Conservation (phyloP, 2,888 invertebrate genomes). For the Dermolepida albohirtum region DNA sequence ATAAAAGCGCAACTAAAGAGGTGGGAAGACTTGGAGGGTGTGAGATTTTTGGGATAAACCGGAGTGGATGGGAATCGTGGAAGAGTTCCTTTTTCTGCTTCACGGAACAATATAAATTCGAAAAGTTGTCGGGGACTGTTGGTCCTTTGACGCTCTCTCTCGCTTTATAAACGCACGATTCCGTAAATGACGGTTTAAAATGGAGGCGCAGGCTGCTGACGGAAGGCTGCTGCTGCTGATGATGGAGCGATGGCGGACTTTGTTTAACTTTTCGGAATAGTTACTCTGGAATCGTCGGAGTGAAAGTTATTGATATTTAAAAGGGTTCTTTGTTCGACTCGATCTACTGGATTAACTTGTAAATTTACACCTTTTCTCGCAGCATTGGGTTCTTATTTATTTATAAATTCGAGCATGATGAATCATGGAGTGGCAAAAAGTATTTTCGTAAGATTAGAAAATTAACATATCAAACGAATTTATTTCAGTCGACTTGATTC, state of each 20-base stretch:
- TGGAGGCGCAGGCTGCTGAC: background rate
- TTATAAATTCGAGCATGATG: no score
- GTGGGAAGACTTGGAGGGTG: conserved; percentile 1
- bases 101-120: conserved; percentile 29
- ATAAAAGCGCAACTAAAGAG: background rate
- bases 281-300: conserved; percentile 17
- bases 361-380: background rate
- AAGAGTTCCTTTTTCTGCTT: conserved; percentile 27
- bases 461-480: no score
- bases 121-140: conserved; percentile 11
- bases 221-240: background rate
- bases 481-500: no score
- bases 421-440: no score
- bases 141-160: conserved; percentile 14
- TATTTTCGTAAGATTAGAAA: no score
- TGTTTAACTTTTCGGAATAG: conserved; percentile 33
- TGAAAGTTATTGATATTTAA: conserved; percentile 35
- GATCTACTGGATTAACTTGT: conserved; percentile 8
- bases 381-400: no score
- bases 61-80: conserved; percentile 4
- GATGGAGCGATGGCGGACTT: conserved; percentile 7
- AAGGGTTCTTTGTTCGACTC: conserved; percentile 10
- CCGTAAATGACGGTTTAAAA: conserved; percentile 25
- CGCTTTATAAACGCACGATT: background rate
- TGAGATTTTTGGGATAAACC: conserved; percentile 1